These are phyloP conservation scores for Aphaenogaster ashmeadi DNA, from an alignment of 1,140 invertebrate species.

Conservation along the genomic window DNA sequence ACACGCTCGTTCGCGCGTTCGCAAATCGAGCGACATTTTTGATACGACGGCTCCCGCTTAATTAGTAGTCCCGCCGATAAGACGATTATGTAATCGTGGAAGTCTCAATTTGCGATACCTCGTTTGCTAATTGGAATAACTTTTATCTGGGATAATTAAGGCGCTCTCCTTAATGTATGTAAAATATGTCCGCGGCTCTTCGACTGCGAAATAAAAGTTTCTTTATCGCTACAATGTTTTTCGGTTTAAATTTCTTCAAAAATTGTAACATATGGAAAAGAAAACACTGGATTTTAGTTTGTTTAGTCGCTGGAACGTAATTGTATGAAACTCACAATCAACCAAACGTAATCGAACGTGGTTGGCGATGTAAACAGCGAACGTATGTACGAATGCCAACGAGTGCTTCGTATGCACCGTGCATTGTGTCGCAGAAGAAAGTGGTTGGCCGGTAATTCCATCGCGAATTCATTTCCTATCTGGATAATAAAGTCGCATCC, in stretches of 20 bases:
- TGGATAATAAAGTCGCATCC: conserved; percentile 46
- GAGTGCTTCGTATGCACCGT: background rate
- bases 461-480: conserved; percentile 30
- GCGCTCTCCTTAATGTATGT: background rate
- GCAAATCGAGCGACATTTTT: background rate
- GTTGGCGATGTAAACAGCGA: background rate
- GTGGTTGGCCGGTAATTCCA: conserved; percentile 32
- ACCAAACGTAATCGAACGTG: conserved; percentile 1
- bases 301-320: background rate
- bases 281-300: background rate
- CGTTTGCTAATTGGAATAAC: background rate
- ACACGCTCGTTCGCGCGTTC: background rate
- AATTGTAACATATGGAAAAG: background rate
- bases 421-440: conserved; percentile 41
- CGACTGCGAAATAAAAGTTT: background rate
- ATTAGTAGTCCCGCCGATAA: conserved; percentile 24
- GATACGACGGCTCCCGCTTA: conserved; percentile 12
- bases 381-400: background rate
- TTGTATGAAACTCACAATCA: conserved; percentile 6
- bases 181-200: background rate
- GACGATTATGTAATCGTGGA: conserved; percentile 25
- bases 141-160: conserved; percentile 26
- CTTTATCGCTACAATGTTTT: background rate
- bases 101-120: background rate
- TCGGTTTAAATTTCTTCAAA: background rate